Percentiles rank a stretch among this genome's conserved stretches.
phyloP scores from a whole-genome alignment of 2,113 vertebrate species.

The Sisor rabdophorus region DNA sequence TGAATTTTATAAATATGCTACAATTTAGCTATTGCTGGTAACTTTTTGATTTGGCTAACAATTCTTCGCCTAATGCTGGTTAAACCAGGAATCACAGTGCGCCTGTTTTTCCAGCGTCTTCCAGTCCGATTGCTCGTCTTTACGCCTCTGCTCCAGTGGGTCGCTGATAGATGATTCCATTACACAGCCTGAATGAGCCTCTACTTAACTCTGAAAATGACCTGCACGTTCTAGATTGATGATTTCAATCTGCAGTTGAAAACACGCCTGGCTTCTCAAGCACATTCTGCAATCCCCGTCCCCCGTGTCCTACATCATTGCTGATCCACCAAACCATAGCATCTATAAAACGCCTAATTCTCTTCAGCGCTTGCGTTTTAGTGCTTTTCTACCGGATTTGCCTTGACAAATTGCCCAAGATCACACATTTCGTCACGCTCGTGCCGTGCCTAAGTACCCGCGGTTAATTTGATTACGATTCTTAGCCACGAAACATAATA shows the following conservation, averaged over 20 bases:
- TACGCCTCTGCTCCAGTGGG: slow-evolving; percentile 23
- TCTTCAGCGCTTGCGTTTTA: neutral
- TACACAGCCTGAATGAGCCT: slow-evolving; percentile 40
- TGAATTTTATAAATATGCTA: no score
- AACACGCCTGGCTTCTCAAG: slow-evolving; percentile 13
- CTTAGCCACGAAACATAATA: neutral
- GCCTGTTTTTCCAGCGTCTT: slow-evolving; percentile 11
- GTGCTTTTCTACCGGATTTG: neutral
- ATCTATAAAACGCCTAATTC: slow-evolving; percentile 9
- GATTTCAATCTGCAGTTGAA: slow-evolving; percentile 30
- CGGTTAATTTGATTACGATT: slow-evolving; percentile 2
- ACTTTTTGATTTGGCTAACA: no score
- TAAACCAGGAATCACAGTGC: neutral
- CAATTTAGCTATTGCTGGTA: no score
- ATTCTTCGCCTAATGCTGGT: no score
- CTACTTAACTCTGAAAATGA: slow-evolving; percentile 46
- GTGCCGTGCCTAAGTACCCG: neutral
- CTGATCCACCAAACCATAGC: neutral
- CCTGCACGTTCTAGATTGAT: slow-evolving; percentile 40
- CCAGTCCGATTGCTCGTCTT: neutral
- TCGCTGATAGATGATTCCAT: slow-evolving; percentile 45
- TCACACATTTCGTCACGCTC: neutral
- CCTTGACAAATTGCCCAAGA: neutral
- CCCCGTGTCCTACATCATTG: neutral
- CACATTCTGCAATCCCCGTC: neutral